Evolutionary conservation across 37 sponge, comb jelly and placozoan species (phyloP), one percentile per base, ranked within the genome.

Genomic region (Haliclona indistincta): DNA sequence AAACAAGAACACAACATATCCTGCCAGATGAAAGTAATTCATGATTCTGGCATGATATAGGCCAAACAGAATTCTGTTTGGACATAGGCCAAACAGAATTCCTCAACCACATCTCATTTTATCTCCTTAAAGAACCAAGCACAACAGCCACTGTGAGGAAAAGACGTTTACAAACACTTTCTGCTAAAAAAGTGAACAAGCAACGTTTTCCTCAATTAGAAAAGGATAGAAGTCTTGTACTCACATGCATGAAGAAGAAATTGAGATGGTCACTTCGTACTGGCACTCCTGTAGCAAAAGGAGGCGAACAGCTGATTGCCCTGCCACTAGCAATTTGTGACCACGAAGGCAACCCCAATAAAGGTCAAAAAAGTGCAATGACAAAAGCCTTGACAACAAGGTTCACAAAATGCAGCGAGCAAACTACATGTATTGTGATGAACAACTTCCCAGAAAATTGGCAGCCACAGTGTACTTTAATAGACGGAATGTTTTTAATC

Each of bases 401-500:
- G 1, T 77, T 66, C 35, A 38, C 64, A 32, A 4, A 56, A 47
- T n/a, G n/a, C 0, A 38, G 35, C 7, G 43, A 62, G 35, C 62
- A 25, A 22, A n/a, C n/a, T 7, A 6, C 60, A 34, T 26, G 25
- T n/a, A 20, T 58, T 58, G 11, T 11, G 6, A 36, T 58, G 35
- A 34, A 56, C 30, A 35, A 8, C 6, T 37, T 11, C 20, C 11
- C 11, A 22, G 38, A 56, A 3, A 60, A 60, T 43, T 74, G 74
- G 74, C 17, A 20, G 22, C 74, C 74, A 56, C n/a, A 74, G 13
- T 35, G 61, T 25, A n/a, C n/a, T 19, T 6, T 74, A 11, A 38
- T 56, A 22, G 74, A 74, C 41, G 74, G 74, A 38, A 74, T 74
- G 74, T 74, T 74, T 58, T 20, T 74, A n/a, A 74, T 74, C 6